These are phyloP conservation scores for Thalassarche chlororhynchos DNA, from an alignment of 2,113 vertebrate species.

Conservation along the genomic window DNA sequence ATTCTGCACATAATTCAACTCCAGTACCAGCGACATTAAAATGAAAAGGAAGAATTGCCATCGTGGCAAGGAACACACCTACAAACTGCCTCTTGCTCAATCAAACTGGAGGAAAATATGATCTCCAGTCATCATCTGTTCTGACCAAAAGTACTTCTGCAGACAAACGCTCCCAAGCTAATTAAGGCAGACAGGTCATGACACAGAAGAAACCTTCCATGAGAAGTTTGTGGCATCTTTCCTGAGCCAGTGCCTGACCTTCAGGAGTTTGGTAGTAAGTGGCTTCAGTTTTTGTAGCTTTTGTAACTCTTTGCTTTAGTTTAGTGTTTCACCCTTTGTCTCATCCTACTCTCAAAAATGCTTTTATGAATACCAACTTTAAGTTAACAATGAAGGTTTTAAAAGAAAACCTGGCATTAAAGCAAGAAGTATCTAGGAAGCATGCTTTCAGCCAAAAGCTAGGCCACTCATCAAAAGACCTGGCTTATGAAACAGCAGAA, in stretches of 20 bases:
- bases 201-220: not conserved
- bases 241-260: not conserved
- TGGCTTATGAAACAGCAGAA: not conserved
- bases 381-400: not conserved
- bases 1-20: not conserved
- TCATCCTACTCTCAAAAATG: not conserved
- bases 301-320: not conserved
- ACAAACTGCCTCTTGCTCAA: not conserved
- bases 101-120: not conserved
- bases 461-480: not conserved
- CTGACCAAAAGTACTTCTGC: not conserved
- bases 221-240: not conserved
- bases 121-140: too few relatives aligned
- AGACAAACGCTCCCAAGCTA: not conserved
- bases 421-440: not conserved
- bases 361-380: not conserved
- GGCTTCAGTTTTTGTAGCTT: not conserved
- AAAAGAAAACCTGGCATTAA: not conserved
- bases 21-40: not conserved
- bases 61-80: not conserved
- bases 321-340: not conserved
- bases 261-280: not conserved
- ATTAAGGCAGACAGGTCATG: not conserved
- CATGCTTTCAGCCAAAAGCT: not conserved
- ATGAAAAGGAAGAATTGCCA: not conserved